Evolutionary conservation across 1,140 invertebrate species (phyloP), one percentile per base, ranked within the genome.

Genomic region (Drosophila nasuta): DNA sequence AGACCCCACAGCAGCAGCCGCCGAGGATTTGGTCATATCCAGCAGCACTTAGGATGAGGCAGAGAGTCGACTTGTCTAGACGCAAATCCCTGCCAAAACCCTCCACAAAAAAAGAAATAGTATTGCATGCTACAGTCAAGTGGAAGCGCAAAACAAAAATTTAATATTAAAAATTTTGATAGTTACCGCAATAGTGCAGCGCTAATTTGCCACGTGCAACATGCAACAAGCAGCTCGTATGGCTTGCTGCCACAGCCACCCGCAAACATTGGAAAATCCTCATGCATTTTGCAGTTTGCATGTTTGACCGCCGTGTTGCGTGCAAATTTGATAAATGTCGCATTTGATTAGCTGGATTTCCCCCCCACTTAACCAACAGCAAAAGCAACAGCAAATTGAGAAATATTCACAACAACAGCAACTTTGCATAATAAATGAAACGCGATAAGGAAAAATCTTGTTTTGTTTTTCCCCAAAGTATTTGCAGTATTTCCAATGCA

Each of bases 251-350:
- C 65, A 68, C 58, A 56, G 20, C 20, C 72, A 48, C 51, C 10
- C 13, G 7, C 51, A 17, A 33, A 8, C 30, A 25, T 25, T 33
- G 1, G 7, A 8, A 33, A 33, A 38, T 46, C 59, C 49, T 25
- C 63, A 35, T 38, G 35, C 35, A 20, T n/a, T n/a, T 20, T 74
- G 58, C 72, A 69, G 45, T 62, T 85, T 77, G 81, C 81, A 77
- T 85, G 81, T 58, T 46, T 13, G 35, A 25, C 11, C 43, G 51
- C 76, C 82, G 73, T 87, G 82, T 86, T 86, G 71, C 82, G 82
- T 86, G 82, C 56, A 75, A 86, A 86, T 86, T 86, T 86, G 82
- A 86, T 87, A 83, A 86, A 86, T 86, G 82, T 85, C 70, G 59
- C 76, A 77, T 66, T 78, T 86, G 82, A 86, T 86, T 85, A 85